Evolutionary conservation across 2,797 vertebrate species (phyloP), one percentile per base, ranked within the genome.

Genomic region (Scarus forsteni): DNA sequence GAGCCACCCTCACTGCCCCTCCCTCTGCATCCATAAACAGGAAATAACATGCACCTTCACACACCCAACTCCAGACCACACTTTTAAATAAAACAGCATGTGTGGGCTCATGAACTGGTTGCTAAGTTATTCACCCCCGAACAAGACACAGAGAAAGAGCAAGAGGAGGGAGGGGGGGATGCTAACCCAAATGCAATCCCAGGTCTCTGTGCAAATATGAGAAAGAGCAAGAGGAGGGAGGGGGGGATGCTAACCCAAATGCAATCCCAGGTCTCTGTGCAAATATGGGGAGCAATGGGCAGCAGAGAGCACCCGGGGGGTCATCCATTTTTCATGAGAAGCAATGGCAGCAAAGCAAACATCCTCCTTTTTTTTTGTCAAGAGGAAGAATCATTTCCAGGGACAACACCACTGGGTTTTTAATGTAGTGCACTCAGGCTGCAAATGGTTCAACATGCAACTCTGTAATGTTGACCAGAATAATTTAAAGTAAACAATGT

Each of bases 281-380:
- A 91, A 89, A 93, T 75, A 82, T 43, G 58, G 77, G 74, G 66
- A 80, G 80, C 79, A 54, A 79, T 73, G 86, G 86, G 77, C 85
- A 80, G 83, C 81, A 83, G 67, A 81, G 80, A 92, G 78, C 90
- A 61, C 54, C 69, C 73, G 89, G 27, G 80, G 83, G 87, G 87
- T 90, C 90, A 92, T 94, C 72, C 81, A 94, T 93, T 91, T 94
- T 93, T 94, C 90, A 94, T 93, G 86, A 88, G 84, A 62, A 74
- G 59, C 88, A 85, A 86, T 85, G 83, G 85, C 86, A 86, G 79
- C 87, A 90, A 92, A 85, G 88, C 88, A 92, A 92, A 93, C 87
- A 92, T 80, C 66, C 70, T 80, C 27, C 27, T 89, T 89, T 86
- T 85, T n/a, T 44, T 86, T 85, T 91, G 89, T 75, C 79, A 71